Conservation (phyloP, 2,113 vertebrate genomes). For the Lampris megalopsis region DNA sequence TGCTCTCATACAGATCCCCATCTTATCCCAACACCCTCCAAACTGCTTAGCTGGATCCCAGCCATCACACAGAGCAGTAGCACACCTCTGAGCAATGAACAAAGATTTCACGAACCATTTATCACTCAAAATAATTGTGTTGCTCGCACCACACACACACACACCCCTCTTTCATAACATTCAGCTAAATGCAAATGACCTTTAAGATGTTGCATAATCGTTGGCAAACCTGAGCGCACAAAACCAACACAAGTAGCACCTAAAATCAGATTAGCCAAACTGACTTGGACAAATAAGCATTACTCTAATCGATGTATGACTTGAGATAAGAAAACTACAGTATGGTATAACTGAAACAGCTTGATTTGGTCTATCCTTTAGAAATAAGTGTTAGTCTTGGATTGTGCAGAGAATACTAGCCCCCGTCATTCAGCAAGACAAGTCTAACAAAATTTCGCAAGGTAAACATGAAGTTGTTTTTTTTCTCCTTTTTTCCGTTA, state of each 20-base stretch:
- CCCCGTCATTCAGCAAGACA: background rate
- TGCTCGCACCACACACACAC: slow-evolving; percentile 2
- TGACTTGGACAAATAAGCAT: slow-evolving; percentile 15
- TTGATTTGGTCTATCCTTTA: background rate
- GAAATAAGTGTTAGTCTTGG: background rate
- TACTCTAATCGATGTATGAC: background rate
- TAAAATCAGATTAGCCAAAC: slow-evolving; percentile 49
- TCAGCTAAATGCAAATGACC: slow-evolving; percentile 45
- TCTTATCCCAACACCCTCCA: slow-evolving; percentile 26
- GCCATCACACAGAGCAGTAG: slow-evolving; percentile 36
- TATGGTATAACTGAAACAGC: background rate
- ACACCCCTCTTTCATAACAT: slow-evolving; percentile 12
- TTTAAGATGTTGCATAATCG: slow-evolving; percentile 60
- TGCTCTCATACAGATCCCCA: slow-evolving; percentile 21
- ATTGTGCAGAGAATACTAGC: too few species aligned
- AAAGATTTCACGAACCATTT: slow-evolving; percentile 51
- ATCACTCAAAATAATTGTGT: slow-evolving; percentile 25
- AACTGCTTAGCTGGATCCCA: slow-evolving; percentile 28
- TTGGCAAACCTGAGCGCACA: slow-evolving; percentile 37
- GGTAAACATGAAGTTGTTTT: slow-evolving; percentile 8
- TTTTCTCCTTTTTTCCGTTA: slow-evolving; percentile 29
- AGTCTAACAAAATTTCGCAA: slow-evolving; percentile 5
- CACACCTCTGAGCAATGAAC: slow-evolving; percentile 26
- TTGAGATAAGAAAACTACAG: background rate
- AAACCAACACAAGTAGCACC: slow-evolving; percentile 37